Evolutionary conservation across 2,888 invertebrate species (phyloP), one percentile per base, ranked within the genome.

Genomic region (Lacanobia oleracea): DNA sequence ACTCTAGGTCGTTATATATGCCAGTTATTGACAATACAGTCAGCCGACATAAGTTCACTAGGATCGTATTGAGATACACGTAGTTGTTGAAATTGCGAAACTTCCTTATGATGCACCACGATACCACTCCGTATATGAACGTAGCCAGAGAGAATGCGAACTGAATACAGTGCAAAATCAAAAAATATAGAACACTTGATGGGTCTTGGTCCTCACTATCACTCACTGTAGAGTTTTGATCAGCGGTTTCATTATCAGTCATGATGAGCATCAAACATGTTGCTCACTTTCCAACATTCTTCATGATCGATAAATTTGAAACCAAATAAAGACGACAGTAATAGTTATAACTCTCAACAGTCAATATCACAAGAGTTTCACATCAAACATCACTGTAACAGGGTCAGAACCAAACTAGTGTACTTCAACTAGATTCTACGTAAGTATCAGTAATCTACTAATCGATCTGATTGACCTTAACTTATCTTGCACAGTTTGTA

Each of bases 61-160:
- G 3, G 12, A 74, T 67, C 23, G 59, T 45, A 33, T 40, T 77
- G 1, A 79, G 45, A 33, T 67, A 77, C 1, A 72, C 67, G 10
- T 64, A 79, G 33, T 77, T 77, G 18, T 64, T 73, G 23, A 67
- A 79, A 51, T 53, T 59, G 4, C 60, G 67, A 12, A 79, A 77
- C n/a, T 67, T 79, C 7, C 14, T 79, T 6, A 77, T 64, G 14
- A 61, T 40, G 16, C 23, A 64, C 77, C 77, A 77, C 3, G 74
- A 77, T 12, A 0, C 33, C n/a, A 77, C 27, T 64, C 74, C 64
- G 7, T 73, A 77, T 14, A 18, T n/a, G 16, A 72, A 79, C 10
- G 77, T 27, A 8, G 16, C 23, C n/a, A 74, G 0, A n/a, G 40
- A 21, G 16, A 77, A 7, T 1, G 50, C 16, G 7, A 64, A 16